Conservation (phyloP, 2,797 vertebrate genomes). For the Gymnoscopelus microlampas region DNA sequence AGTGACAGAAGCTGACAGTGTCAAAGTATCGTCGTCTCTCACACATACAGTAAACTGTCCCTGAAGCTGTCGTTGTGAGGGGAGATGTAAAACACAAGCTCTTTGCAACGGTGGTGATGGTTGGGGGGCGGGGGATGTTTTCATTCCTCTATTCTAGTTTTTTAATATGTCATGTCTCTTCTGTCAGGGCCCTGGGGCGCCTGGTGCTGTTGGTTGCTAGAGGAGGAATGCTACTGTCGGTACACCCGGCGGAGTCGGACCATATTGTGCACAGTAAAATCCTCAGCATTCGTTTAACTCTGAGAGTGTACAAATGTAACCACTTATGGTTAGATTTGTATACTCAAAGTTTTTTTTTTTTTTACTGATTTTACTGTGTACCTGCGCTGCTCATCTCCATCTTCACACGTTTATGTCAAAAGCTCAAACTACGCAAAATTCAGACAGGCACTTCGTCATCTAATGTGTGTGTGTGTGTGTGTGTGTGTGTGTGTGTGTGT, state of each 20-base stretch:
- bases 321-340: no score
- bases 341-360: no score
- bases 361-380: slow-evolving; percentile 44
- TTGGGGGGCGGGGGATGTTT: slow-evolving; percentile 65
- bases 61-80: slow-evolving; percentile 82
- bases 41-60: slow-evolving; percentile 82
- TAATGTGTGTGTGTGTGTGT: slow-evolving; percentile 28
- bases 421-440: slow-evolving; percentile 70
- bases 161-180: slow-evolving; percentile 75
- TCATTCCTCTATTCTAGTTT: slow-evolving; percentile 69
- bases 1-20: slow-evolving; percentile 84
- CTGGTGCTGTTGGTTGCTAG: slow-evolving; percentile 60
- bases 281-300: no score
- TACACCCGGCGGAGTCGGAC: slow-evolving; percentile 80
- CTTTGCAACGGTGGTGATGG: slow-evolving; percentile 39
- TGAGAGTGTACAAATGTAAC: no score
- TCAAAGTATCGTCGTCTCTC: slow-evolving; percentile 83
- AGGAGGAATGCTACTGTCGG: slow-evolving; percentile 67
- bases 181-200: slow-evolving; percentile 81
- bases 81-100: slow-evolving; percentile 79
- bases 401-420: slow-evolving; percentile 63
- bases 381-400: slow-evolving; percentile 65
- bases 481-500: slow-evolving; percentile 12
- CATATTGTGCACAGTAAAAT: slow-evolving; percentile 45
- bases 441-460: slow-evolving; percentile 69